Evolutionary conservation across 2,888 invertebrate genomes (phyloP).

Genomic region (Caradrina kadenii): DNA sequence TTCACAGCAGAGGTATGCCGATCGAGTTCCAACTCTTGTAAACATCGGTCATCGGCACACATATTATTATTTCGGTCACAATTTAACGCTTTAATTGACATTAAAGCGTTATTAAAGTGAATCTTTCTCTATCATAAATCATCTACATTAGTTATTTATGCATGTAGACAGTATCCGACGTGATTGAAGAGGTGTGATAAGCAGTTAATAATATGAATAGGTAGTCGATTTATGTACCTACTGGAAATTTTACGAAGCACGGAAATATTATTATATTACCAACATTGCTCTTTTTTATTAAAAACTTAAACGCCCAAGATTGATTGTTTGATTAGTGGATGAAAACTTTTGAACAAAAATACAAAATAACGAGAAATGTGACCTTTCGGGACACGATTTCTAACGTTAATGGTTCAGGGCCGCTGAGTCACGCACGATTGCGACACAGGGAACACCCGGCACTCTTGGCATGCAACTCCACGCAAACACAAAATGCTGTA

Average conservation of each 20-base stretch:
- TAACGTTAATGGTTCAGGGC: constrained; percentile 83
- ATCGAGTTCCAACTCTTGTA: constrained; percentile 72
- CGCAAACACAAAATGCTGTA: constrained; percentile 68
- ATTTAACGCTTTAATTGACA: constrained; percentile 66
- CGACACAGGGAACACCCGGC: constrained; percentile 85
- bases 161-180: constrained; percentile 30
- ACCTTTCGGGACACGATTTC: constrained; percentile 75
- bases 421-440: constrained; percentile 80
- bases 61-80: constrained; percentile 74
- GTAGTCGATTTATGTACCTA: constrained; percentile 4
- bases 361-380: constrained; percentile 66
- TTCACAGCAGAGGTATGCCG: constrained; percentile 71
- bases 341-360: constrained; percentile 53
- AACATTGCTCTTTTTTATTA: constrained; percentile 7
- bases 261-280: constrained; percentile 26
- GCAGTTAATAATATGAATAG: constrained; percentile 36
- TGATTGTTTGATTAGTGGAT: constrained; percentile 55
- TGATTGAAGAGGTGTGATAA: constrained; percentile 45
- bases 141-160: constrained; percentile 35
- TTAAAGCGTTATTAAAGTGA: too few relatives aligned
- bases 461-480: constrained; percentile 80
- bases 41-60: constrained; percentile 76
- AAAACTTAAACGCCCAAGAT: constrained; percentile 45
- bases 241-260: constrained; percentile 16
- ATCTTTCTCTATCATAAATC: constrained; percentile 47